A percentile compares a stretch with the other conserved stretches of the same genome.
These are phyloP conservation scores for Neodiprion virginianus DNA, from an alignment of 1,140 invertebrate species.

Conservation along the genomic window DNA sequence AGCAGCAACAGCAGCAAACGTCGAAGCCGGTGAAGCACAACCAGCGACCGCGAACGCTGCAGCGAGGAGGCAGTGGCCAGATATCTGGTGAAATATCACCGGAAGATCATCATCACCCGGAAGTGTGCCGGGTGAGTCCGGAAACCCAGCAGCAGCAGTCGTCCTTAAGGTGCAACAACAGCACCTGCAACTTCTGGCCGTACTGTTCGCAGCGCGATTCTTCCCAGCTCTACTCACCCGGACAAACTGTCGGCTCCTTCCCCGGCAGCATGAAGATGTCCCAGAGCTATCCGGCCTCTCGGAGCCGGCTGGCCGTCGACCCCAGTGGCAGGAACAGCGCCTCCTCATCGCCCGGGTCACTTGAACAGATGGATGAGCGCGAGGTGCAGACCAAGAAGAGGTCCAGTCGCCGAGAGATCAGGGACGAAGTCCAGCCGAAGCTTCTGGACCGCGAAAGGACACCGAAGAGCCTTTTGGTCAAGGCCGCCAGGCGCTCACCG, in stretches of 20 bases:
- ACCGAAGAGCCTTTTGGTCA: slow-evolving; percentile 43
- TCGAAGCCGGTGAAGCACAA: slow-evolving; percentile 38
- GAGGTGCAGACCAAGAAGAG: slow-evolving; percentile 34
- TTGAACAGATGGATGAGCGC: slow-evolving; percentile 51
- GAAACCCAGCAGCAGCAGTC: slow-evolving; percentile 43
- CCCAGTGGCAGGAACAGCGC: slow-evolving; percentile 43
- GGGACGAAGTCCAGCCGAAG: slow-evolving; percentile 2
- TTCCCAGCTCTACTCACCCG: slow-evolving; percentile 44
- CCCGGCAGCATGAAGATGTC: slow-evolving; percentile 60
- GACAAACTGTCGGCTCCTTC: slow-evolving; percentile 40
- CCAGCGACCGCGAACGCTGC: slow-evolving; percentile 50
- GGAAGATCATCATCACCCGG: slow-evolving; percentile 11
- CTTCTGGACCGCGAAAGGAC: slow-evolving; percentile 32
- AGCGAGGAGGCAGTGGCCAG: slow-evolving; percentile 62
- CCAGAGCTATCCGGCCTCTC: slow-evolving; percentile 65
- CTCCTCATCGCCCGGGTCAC: slow-evolving; percentile 51
- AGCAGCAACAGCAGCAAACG: slow-evolving; percentile 38
- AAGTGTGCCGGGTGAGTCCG: slow-evolving; percentile 36
- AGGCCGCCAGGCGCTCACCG: slow-evolving; percentile 40
- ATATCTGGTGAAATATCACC: slow-evolving; percentile 38
- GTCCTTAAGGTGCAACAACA: slow-evolving; percentile 56
- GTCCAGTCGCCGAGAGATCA: slow-evolving; percentile 33
- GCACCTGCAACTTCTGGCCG: slow-evolving; percentile 67
- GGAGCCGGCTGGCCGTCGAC: slow-evolving; percentile 44
- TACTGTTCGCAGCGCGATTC: slow-evolving; percentile 63